A percentile compares a stretch with the other conserved stretches of the same genome.
Conservation (phyloP, 2,888 invertebrate genomes). For the Teleiodes luculella region DNA sequence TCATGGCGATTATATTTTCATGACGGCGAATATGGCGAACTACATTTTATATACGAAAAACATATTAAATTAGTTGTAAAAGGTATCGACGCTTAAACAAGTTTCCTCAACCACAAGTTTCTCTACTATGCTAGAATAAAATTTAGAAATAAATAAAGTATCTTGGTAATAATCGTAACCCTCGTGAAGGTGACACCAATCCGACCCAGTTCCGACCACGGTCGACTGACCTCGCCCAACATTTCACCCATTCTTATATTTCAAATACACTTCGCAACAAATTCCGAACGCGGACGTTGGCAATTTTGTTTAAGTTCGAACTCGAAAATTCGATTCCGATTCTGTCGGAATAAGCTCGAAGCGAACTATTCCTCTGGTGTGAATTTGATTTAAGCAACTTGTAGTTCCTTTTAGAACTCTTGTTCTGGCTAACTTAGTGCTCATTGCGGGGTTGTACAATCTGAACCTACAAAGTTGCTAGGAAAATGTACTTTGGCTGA, state of each 20-base stretch:
- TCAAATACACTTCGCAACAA: constrained; percentile 8
- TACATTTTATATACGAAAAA: no score
- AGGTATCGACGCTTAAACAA: no score
- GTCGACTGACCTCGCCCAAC: not conserved
- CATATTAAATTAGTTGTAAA: no score
- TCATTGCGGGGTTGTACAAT: not conserved
- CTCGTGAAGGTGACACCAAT: no score
- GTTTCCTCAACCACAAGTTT: no score
- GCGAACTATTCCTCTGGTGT: not conserved
- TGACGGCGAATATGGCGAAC: no score
- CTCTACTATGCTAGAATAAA: no score
- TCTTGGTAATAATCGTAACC: no score
- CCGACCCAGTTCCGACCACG: not conserved
- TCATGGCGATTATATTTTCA: no score
- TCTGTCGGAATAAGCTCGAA: constrained; percentile 9
- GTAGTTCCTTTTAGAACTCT: constrained; percentile 1
- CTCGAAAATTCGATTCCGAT: constrained; percentile 7
- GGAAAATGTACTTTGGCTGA: not conserved
- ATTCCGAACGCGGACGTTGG: constrained; percentile 1
- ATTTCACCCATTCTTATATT: not conserved
- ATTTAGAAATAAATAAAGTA: no score
- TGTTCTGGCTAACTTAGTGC: not conserved
- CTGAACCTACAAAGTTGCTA: not conserved
- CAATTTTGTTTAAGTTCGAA: constrained; percentile 8
- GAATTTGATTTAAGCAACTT: constrained; percentile 11